A percentile compares a stretch with the other conserved stretches of the same genome.
Conservation (phyloP, 1,140 invertebrate species). For the Drosophila burlai region DNA sequence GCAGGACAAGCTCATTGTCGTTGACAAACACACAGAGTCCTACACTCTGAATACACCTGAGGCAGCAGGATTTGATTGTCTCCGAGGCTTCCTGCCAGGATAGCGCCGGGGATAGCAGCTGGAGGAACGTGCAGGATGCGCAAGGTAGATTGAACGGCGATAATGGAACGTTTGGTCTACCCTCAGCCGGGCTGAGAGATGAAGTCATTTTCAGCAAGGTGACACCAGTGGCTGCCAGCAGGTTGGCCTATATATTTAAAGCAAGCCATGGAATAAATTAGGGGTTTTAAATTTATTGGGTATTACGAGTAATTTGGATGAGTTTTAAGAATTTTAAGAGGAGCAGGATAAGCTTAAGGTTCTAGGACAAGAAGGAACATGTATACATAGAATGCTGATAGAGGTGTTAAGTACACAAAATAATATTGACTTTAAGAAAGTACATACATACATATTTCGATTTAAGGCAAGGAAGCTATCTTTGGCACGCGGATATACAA, state of each 20-base stretch:
- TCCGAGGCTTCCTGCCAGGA: conserved; percentile 32
- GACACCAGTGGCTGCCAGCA: conserved; percentile 1
- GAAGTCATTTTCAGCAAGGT: conserved; percentile 35
- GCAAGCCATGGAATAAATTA: background rate
- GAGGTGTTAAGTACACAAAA: no score
- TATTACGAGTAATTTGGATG: background rate
- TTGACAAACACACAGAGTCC: conserved; percentile 13
- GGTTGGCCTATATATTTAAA: conserved; percentile 3
- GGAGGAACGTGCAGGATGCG: conserved; percentile 35
- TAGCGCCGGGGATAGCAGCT: conserved; percentile 18
- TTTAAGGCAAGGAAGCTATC: no score
- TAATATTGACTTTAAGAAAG: no score
- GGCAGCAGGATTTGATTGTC: conserved; percentile 56
- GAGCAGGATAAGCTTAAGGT: background rate
- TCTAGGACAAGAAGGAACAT: background rate
- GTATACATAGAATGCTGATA: no score
- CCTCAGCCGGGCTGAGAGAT: conserved; percentile 19
- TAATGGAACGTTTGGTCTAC: conserved; percentile 40
- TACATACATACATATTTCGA: no score
- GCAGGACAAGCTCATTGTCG: conserved; percentile 49
- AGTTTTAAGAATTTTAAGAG: background rate
- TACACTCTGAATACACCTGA: conserved; percentile 27
- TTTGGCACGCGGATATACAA: no score
- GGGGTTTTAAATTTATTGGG: conserved; percentile 5
- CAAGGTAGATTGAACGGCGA: conserved; percentile 49